phyloP scores from a whole-genome alignment of 64 coral and sea anemone genomes.

The Montipora foliosa region DNA sequence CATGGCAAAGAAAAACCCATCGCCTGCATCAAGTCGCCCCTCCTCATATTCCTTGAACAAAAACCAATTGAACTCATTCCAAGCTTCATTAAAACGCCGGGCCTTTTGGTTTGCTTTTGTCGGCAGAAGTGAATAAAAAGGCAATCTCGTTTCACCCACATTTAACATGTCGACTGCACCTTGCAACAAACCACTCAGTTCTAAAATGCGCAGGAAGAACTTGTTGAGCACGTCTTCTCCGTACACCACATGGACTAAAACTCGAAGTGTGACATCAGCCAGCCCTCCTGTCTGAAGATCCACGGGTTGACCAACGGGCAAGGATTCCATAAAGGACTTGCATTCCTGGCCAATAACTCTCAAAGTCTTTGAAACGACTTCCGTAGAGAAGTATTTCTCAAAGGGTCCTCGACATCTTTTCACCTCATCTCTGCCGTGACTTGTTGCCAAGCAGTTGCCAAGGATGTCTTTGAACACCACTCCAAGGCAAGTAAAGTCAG shows the following conservation, averaged over 20 bases:
- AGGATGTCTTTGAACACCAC: slow-evolving; percentile 66
- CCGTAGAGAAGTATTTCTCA: slow-evolving; percentile 85
- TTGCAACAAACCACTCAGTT: slow-evolving; percentile 72
- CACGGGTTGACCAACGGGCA: slow-evolving; percentile 51
- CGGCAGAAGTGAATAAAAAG: slow-evolving; percentile 80
- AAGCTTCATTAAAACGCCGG: slow-evolving; percentile 60
- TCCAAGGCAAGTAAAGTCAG: slow-evolving; percentile 79
- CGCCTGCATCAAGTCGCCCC: slow-evolving; percentile 57
- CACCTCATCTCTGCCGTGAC: slow-evolving; percentile 85
- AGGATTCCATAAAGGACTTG: slow-evolving; percentile 56
- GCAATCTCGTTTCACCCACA: slow-evolving; percentile 70
- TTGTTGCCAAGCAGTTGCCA: slow-evolving; percentile 83
- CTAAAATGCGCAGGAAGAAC: slow-evolving; percentile 71
- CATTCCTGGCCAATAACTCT: slow-evolving; percentile 79
- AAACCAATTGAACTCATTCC: slow-evolving; percentile 69
- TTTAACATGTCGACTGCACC: slow-evolving; percentile 67
- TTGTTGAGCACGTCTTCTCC: slow-evolving; percentile 85
- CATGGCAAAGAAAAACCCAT: slow-evolving; percentile 74
- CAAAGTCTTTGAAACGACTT: slow-evolving; percentile 39
- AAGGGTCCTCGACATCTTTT: slow-evolving; percentile 93
- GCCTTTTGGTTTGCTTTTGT: slow-evolving; percentile 63
- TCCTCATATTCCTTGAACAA: slow-evolving; percentile 89
- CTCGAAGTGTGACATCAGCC: slow-evolving; percentile 70
- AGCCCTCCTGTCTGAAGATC: slow-evolving; percentile 74
- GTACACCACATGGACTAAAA: slow-evolving; percentile 71